Percentiles rank a stretch among this genome's conserved stretches.
These are phyloP conservation scores for Diploptera punctata DNA, from an alignment of 2,888 invertebrate genomes.

Conservation along the genomic window DNA sequence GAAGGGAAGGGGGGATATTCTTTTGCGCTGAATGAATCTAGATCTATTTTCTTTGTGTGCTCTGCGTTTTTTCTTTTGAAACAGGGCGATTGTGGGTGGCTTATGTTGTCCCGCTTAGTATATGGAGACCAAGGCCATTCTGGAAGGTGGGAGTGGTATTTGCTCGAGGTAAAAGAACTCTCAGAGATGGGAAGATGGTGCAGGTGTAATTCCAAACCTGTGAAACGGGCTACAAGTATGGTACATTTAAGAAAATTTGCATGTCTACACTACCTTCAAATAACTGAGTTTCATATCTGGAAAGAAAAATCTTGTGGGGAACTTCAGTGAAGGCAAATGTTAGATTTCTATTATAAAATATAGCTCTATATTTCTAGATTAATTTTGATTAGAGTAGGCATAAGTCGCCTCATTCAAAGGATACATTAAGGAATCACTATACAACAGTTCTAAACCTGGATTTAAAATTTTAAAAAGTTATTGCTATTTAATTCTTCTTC, in stretches of 20 bases:
- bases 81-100: slow-evolving; percentile 31
- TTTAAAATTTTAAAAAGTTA: too few relatives aligned
- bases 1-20: not conserved
- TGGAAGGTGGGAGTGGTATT: slow-evolving; percentile 33
- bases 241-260: not conserved
- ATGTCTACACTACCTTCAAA: too few relatives aligned
- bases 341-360: too few relatives aligned
- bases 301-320: too few relatives aligned
- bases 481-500: too few relatives aligned
- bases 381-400: too few relatives aligned
- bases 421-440: too few relatives aligned
- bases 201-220: slow-evolving; percentile 30
- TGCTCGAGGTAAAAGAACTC: slow-evolving; percentile 18
- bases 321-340: too few relatives aligned
- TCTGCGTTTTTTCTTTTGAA: not conserved
- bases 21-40: slow-evolving; percentile 27
- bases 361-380: too few relatives aligned
- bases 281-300: too few relatives aligned
- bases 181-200: slow-evolving; percentile 13
- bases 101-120: not conserved
- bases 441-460: too few relatives aligned
- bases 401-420: too few relatives aligned
- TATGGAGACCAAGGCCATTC: slow-evolving; percentile 22
- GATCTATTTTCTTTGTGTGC: not conserved
- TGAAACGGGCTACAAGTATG: not conserved